Percentiles rank a stretch among this genome's conserved stretches.
Conservation (phyloP, 2,113 vertebrate genomes). For the Channa maculata region DNA sequence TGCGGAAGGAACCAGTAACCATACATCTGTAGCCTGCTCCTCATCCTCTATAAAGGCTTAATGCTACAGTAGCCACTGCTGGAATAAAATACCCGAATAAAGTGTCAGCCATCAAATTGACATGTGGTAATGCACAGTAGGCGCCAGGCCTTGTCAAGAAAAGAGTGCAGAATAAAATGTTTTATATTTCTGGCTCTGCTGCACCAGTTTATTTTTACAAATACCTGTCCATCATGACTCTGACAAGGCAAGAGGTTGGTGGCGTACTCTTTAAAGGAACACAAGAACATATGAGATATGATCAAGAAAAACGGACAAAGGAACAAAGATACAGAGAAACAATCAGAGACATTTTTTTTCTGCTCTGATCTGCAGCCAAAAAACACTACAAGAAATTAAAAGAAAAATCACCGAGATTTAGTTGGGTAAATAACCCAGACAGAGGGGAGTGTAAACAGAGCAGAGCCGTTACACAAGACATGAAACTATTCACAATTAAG, state of each 20-base stretch:
- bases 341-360: background rate
- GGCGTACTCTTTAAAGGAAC: too few relatives aligned
- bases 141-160: too few relatives aligned
- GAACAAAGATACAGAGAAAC: background rate
- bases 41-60: too few relatives aligned
- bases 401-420: slow-evolving; percentile 1
- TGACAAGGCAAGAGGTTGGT: background rate
- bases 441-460: background rate
- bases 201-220: too few relatives aligned
- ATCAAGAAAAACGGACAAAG: background rate
- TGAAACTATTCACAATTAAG: background rate
- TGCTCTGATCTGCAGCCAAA: slow-evolving; percentile 29
- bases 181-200: too few relatives aligned
- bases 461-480: background rate
- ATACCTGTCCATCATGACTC: background rate
- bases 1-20: too few relatives aligned
- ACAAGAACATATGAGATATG: background rate
- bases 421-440: slow-evolving; percentile 8
- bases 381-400: slow-evolving; percentile 9
- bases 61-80: too few relatives aligned
- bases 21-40: too few relatives aligned
- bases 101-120: too few relatives aligned
- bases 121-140: too few relatives aligned
- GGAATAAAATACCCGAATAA: too few relatives aligned
- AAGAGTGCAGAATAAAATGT: too few relatives aligned